Conservation (phyloP, 2,888 invertebrate species). For the Lysandra coridon region DNA sequence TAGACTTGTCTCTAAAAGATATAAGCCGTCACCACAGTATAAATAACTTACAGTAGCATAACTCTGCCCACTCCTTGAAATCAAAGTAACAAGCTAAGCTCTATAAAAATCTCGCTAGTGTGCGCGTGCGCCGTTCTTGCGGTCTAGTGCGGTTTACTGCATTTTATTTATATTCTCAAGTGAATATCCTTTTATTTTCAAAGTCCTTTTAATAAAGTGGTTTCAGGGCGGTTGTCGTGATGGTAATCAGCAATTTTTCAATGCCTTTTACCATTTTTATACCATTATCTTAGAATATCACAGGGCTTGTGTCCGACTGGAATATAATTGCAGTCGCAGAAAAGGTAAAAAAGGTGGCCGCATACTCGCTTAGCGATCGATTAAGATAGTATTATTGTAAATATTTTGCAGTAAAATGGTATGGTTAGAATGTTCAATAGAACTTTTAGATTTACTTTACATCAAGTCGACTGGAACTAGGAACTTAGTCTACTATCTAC, state of each 20-base stretch:
- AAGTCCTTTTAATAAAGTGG: conserved; percentile 23
- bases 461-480: too few relatives aligned
- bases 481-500: too few relatives aligned
- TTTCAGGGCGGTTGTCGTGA: conserved; percentile 2
- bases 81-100: too few relatives aligned
- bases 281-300: background rate
- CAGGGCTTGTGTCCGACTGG: conserved; percentile 16
- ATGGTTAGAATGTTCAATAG: background rate
- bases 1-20: too few relatives aligned
- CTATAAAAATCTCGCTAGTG: too few relatives aligned
- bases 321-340: background rate
- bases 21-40: too few relatives aligned
- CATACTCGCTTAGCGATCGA: background rate
- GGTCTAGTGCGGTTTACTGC: too few relatives aligned
- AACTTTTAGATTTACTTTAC: too few relatives aligned
- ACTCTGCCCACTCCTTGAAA: too few relatives aligned
- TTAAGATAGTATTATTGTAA: background rate
- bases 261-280: conserved; percentile 11
- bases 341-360: background rate
- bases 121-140: too few relatives aligned
- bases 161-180: background rate
- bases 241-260: conserved; percentile 29
- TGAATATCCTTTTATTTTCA: conserved; percentile 17
- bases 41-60: too few relatives aligned
- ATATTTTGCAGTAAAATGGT: background rate